These are phyloP conservation scores for Microchrysa polita DNA, from an alignment of 2,888 invertebrate species.

Conservation along the genomic window DNA sequence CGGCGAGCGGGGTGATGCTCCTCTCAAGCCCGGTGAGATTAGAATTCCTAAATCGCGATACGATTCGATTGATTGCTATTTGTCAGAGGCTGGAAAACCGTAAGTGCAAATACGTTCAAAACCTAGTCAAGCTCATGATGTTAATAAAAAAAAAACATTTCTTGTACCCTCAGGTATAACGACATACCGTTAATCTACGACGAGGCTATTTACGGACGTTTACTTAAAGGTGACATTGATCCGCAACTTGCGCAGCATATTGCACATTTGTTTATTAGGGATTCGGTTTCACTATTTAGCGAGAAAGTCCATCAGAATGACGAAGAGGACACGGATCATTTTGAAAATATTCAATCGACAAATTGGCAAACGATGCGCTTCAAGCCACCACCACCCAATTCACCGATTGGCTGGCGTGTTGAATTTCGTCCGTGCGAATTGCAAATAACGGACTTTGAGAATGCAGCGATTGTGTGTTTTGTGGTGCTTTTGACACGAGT, in stretches of 20 bases:
- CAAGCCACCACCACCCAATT: conserved; percentile 96
- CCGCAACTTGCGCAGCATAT: conserved; percentile 93
- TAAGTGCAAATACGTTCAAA: conserved; percentile 55
- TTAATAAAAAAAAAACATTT: too few relatives aligned
- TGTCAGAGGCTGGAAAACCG: conserved; percentile 87
- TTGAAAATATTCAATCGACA: conserved; percentile 99
- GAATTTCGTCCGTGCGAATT: conserved; percentile 99
- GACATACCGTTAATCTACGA: conserved; percentile 93
- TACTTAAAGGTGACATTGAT: conserved; percentile 90
- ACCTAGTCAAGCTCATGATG: not conserved
- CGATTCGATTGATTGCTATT: conserved; percentile 96
- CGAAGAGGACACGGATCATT: conserved; percentile 94
- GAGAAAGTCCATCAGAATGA: conserved; percentile 97
- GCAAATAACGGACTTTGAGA: conserved; percentile 99
- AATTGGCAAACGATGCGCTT: conserved; percentile 99
- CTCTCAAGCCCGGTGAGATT: conserved; percentile 79
- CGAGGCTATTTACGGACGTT: conserved; percentile 79
- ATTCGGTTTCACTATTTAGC: conserved; percentile 93
- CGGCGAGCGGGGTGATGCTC: conserved; percentile 86
- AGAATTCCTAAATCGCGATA: conserved; percentile 94
- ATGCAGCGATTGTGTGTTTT: conserved; percentile 98
- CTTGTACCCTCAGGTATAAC: conserved; percentile 74
- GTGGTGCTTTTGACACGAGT: conserved; percentile 96
- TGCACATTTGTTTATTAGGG: conserved; percentile 97
- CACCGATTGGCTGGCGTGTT: conserved; percentile 98